Evolutionary conservation across 1,140 invertebrate genomes (phyloP).

Genomic region (Eriosoma lanigerum): DNA sequence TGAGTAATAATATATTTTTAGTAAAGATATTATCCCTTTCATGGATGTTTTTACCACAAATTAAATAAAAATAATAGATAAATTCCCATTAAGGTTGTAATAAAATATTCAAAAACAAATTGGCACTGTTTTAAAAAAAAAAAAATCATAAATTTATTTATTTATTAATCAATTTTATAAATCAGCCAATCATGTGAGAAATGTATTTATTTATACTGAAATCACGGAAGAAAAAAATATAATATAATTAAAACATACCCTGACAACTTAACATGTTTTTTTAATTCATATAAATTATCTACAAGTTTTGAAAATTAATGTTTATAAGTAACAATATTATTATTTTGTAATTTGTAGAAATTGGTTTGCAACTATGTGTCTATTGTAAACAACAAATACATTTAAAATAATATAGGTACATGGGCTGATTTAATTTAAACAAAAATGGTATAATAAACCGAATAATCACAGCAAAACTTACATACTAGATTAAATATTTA

Average conservation of each 20-base stretch:
- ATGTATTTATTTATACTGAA: not conserved
- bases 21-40: too few relatives aligned
- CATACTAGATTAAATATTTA: conserved; percentile 50
- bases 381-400: conserved; percentile 37
- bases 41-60: too few relatives aligned
- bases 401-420: conserved; percentile 36
- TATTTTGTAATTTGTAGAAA: conserved; percentile 30
- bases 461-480: conserved; percentile 51
- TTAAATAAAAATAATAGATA: too few relatives aligned
- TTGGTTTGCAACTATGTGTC: conserved; percentile 33
- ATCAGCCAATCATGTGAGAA: conserved; percentile 26
- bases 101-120: too few relatives aligned
- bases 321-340: not conserved
- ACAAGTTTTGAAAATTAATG: conserved; percentile 26
- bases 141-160: too few relatives aligned
- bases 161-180: conserved; percentile 6
- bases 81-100: too few relatives aligned
- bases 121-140: too few relatives aligned
- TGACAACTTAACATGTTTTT: conserved; percentile 42
- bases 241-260: conserved; percentile 43
- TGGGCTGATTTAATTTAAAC: conserved; percentile 47
- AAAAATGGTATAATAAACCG: conserved; percentile 43
- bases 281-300: conserved; percentile 11
- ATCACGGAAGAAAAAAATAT: not conserved
- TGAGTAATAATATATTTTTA: too few relatives aligned